Evolutionary conservation across 2,113 vertebrate genomes (phyloP).

Genomic region (Oophaga pumilio): DNA sequence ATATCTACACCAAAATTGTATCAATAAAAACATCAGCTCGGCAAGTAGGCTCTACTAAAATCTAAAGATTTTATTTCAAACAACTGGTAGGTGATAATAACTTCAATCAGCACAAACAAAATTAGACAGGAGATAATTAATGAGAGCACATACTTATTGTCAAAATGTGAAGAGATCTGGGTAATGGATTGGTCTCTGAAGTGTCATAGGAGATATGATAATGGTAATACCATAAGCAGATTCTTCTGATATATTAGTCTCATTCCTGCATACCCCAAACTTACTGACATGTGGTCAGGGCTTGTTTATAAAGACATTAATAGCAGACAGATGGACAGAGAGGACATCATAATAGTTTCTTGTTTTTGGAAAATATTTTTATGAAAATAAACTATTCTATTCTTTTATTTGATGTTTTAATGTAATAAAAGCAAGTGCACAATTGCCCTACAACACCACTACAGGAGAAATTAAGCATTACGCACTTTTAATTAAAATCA

Average conservation of each 20-base stretch:
- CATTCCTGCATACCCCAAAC: constrained; percentile 18
- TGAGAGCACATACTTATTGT: neutral
- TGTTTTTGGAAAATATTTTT: neutral
- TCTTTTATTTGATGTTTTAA: neutral
- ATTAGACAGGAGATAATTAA: neutral
- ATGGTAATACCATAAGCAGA: constrained; percentile 12
- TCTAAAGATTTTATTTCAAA: neutral
- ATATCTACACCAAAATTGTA: too few relatives aligned
- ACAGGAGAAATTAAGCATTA: too few relatives aligned
- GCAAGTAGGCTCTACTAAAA: neutral
- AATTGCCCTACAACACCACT: neutral
- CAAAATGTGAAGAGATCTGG: constrained; percentile 7
- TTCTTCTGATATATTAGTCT: neutral
- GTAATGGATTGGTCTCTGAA: constrained; percentile 16
- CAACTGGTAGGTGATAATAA: neutral
- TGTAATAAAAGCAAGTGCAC: neutral
- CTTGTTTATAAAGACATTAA: constrained; percentile 32
- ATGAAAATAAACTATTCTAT: neutral
- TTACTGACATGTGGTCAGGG: constrained; percentile 31
- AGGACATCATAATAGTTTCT: neutral
- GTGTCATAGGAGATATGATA: constrained; percentile 1
- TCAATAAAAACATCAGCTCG: too few relatives aligned
- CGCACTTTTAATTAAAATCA: too few relatives aligned
- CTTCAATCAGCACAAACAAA: neutral
- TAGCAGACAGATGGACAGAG: neutral